Base-by-base conservation (phyloP, 2,888 invertebrate species). In the Arrhopalites spinosus region DNA sequence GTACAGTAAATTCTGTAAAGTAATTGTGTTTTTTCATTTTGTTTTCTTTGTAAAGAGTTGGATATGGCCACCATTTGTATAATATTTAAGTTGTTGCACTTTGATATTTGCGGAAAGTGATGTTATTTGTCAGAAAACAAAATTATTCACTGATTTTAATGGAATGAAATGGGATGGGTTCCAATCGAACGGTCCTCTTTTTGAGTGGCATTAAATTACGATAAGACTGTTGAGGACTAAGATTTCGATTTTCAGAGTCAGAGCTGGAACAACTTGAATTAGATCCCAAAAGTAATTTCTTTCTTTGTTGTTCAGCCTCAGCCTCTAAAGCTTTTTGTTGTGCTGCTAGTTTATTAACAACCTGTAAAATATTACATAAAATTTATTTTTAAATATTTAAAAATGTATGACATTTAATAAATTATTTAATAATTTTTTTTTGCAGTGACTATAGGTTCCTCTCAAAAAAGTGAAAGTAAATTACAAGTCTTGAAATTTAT, bases 251-350 rank as follows among this genome's bases (percentile, higher is more conserved):
- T 27, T 72, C 76, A n/a, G 72, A 50, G 30, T 43, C 20, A 47
- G n/a, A 30, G n/a, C 30, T 20, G 8, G 30, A 13, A 27, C 27
- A 27, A 17, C 20, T 20, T 20, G 59, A 59, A 15, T 27, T n/a
- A 11, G 47, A 17, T 25, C 23, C 29, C 17, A 27, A 25, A 17
- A 43, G 7, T 43, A 23, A 29, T 30, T 70, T 73, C 30, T 70
- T 79, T 43, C 64, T 64, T 45, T 70, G 74, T n/a, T 76, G 61
- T 25, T 61, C 73, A 1, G 75, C 77, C 30, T 80, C 81, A 20
- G 78, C 80, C 70, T 80, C 80, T 36, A 82, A 69, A 36, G 74
- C 53, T 68, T 81, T 82, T 59, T 81, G 81, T 67, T 81, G 81
- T 3, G 73, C 77, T 0, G 79, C 75, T 13, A 80, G 74, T 67